A percentile compares a stretch with the other conserved stretches of the same genome.
phyloP scores from a whole-genome alignment of 2,888 invertebrate species.

The Blastobasis lacticolella region DNA sequence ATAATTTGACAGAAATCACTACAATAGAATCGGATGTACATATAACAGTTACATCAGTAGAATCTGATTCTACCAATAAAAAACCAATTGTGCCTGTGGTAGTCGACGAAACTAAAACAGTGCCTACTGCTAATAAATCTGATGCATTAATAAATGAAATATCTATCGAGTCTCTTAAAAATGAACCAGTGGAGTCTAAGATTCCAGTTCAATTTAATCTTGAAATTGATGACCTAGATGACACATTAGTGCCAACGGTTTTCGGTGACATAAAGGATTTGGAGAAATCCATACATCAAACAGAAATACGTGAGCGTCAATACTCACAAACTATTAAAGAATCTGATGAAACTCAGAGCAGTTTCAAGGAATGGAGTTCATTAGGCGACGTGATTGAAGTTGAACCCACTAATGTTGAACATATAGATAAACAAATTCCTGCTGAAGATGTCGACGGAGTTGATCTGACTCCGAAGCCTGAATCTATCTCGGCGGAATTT shows the following conservation, averaged over 20 bases:
- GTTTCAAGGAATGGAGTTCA: neutral
- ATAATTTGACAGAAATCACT: no score
- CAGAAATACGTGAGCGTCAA: constrained; percentile 5
- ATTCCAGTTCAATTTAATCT: constrained; percentile 8
- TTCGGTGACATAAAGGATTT: constrained; percentile 36
- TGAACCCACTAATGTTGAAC: neutral
- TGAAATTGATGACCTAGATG: constrained; percentile 31
- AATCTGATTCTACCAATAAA: no score
- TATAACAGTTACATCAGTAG: no score
- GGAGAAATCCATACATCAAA: constrained; percentile 25
- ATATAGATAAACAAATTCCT: neutral
- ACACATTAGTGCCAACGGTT: constrained; percentile 41
- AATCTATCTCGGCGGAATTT: constrained; percentile 17
- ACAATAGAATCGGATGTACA: no score
- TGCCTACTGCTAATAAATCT: no score
- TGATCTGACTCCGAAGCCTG: constrained; percentile 16
- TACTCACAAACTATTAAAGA: neutral
- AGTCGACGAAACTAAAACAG: no score
- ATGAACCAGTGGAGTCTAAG: neutral
- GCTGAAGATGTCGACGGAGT: neutral
- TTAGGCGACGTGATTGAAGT: neutral
- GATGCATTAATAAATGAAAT: neutral
- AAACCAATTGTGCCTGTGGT: no score
- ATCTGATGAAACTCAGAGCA: constrained; percentile 1
- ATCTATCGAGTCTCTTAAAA: neutral